Evolutionary conservation across 2,888 invertebrate species (phyloP), one percentile per base, ranked within the genome.

Genomic region (Apamea monoglypha): DNA sequence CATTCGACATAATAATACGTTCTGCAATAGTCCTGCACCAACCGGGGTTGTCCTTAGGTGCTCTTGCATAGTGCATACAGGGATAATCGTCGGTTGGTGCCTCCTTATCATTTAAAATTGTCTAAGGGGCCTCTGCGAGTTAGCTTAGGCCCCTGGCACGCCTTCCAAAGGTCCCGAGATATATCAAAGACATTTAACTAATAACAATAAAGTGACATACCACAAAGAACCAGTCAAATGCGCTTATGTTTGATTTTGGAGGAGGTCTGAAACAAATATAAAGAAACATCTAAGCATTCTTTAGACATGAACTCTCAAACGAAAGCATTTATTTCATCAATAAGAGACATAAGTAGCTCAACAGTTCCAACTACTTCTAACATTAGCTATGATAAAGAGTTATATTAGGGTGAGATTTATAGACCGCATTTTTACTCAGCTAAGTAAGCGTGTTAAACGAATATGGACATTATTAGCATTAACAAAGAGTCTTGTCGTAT

Each of bases 141-240:
- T 21, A 5, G 18, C 50, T 50, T 50, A 6, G 50, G 50, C 18
- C 50, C 50, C 18, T 50, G 18, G 0, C 8, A 53, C 53, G 8
- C 53, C 21, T 53, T 53, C 21, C 53, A 53, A 53, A 53, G 50
- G 25, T 10, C 10, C 10, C 53, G 53, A 7, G 10, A 56, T 25
- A 56, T 56, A 10, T 56, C 2, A 56, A 25, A 56, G 3, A 25
- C 56, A 10, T 56, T 53, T 53, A 53, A 56, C 10, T 10, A 25
- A 25, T 25, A 47, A 47, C 10, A 59, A 47, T 76, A 12, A 75
- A 78, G 18, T 5, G 75, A 93, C 96, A 88, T 90, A 96, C 96
- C 88, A 95, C 92, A 85, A 92, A 96, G 88, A 96, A 96, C 96
- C 96, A 96, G 84, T 96, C 95, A 81, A 93, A 95, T 81, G 95